A percentile compares a stretch with the other conserved stretches of the same genome.
phyloP scores from a whole-genome alignment of 2,113 vertebrate species.

The Lamprotornis superbus region DNA sequence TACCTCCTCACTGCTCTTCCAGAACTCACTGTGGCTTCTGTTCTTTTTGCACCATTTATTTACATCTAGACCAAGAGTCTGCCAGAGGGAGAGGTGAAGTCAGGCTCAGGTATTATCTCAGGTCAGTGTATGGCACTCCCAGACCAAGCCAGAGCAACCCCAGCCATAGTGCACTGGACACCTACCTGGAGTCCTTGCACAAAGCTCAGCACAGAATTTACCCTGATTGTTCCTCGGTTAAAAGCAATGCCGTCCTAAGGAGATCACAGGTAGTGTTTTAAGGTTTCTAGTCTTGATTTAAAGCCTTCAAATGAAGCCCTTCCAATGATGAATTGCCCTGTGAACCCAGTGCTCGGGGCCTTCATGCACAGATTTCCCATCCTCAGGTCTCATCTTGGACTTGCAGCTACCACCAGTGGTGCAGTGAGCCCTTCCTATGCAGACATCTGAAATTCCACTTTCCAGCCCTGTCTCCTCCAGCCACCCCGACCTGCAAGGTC shows the following conservation, averaged over 20 bases:
- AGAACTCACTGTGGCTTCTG: neutral
- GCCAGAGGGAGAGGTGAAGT: neutral
- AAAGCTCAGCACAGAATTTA: neutral
- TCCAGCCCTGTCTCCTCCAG: neutral
- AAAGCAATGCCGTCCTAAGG: neutral
- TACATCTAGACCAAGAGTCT: neutral
- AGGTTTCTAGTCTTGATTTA: neutral
- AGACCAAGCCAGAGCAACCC: neutral
- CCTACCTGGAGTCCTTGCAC: neutral
- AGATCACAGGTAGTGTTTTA: neutral
- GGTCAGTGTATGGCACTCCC: neutral
- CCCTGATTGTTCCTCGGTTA: neutral
- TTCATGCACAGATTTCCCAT: neutral
- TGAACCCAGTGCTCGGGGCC: neutral
- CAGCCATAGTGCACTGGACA: fast-evolving
- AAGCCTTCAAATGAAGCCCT: neutral
- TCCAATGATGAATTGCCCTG: neutral
- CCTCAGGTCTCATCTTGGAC: neutral
- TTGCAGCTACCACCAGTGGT: neutral
- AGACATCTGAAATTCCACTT: neutral
- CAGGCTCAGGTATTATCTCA: neutral
- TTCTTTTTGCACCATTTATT: neutral
- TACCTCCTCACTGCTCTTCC: neutral
- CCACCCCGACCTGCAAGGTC: neutral
- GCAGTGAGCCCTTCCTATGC: fast-evolving